Percentiles rank a stretch among this genome's conserved stretches.
These are phyloP conservation scores for Nasalis larvatus DNA, from an alignment of 2,113 vertebrate genomes.

Conservation along the genomic window DNA sequence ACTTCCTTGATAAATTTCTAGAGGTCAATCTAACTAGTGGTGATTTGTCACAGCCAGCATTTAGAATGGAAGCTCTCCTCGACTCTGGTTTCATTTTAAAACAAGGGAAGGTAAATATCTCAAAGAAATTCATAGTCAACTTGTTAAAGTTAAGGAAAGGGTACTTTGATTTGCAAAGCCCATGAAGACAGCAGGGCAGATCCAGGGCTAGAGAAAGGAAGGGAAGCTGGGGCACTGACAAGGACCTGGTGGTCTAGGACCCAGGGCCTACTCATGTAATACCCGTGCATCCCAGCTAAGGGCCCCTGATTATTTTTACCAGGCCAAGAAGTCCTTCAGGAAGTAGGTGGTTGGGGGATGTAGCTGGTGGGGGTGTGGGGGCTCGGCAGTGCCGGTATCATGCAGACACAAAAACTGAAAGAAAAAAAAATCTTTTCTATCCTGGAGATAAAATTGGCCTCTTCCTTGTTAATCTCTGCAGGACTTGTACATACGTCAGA, in stretches of 20 bases:
- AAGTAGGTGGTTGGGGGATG: neutral
- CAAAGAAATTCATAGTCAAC: neutral
- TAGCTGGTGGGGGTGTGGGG: no score
- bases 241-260: neutral
- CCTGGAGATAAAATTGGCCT: neutral
- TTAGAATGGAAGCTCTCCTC: neutral
- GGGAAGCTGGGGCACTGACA: neutral
- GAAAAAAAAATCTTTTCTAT: neutral
- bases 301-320: neutral
- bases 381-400: rapidly evolving
- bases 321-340: neutral
- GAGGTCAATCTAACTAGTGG: neutral
- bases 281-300: neutral
- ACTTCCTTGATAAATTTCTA: neutral
- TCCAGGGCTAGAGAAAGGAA: neutral
- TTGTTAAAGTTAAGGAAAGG: neutral
- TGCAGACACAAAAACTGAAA: neutral
- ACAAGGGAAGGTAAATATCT: neutral
- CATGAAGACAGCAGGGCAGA: neutral
- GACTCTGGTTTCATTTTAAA: neutral
- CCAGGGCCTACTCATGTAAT: neutral
- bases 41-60: neutral
- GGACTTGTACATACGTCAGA: no score
- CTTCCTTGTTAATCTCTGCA: neutral
- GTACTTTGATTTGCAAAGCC: neutral